A percentile compares a stretch with the other conserved stretches of the same genome.
Evolutionary conservation across 2,113 vertebrate genomes (phyloP).

Genomic region (Dipodomys spectabilis): DNA sequence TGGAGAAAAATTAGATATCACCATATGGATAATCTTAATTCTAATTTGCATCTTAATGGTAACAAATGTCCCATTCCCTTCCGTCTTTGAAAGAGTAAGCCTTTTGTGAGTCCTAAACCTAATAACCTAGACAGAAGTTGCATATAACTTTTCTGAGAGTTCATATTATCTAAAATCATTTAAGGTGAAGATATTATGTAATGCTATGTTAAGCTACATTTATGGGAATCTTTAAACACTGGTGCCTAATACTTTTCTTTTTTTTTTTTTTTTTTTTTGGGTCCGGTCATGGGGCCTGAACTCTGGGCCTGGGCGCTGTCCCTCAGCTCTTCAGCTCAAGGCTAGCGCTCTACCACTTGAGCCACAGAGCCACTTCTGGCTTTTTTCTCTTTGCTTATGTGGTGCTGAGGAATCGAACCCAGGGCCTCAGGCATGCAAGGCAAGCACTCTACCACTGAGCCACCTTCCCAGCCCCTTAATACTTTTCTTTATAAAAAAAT

Average conservation of each 20-base stretch:
- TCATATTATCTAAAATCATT: conserved; percentile 50
- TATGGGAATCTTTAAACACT: conserved; percentile 18
- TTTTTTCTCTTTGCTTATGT: too few species aligned
- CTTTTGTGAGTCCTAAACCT: conserved; percentile 51
- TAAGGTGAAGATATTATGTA: conserved; percentile 45
- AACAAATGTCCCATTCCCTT: conserved; percentile 62
- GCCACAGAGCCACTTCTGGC: too few species aligned
- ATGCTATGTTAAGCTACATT: background rate
- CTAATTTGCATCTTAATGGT: conserved; percentile 68
- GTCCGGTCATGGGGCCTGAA: too few species aligned
- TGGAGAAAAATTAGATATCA: conserved; percentile 53
- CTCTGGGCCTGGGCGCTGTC: too few species aligned
- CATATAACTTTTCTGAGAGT: background rate
- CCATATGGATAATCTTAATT: conserved; percentile 69
- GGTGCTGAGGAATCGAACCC: too few species aligned
- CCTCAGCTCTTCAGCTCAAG: too few species aligned
- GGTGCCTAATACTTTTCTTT: background rate
- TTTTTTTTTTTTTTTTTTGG: conserved; percentile 37
- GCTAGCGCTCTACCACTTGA: too few species aligned
- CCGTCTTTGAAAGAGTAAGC: conserved; percentile 30
- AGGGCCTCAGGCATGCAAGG: too few species aligned
- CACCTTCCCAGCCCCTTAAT: too few species aligned
- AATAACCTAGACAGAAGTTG: conserved; percentile 40
- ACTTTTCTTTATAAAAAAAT: conserved; percentile 40
- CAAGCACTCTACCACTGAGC: too few species aligned